Evolutionary conservation across 2,113 vertebrate genomes (phyloP).

Genomic region (Brachionichthys hirsutus): DNA sequence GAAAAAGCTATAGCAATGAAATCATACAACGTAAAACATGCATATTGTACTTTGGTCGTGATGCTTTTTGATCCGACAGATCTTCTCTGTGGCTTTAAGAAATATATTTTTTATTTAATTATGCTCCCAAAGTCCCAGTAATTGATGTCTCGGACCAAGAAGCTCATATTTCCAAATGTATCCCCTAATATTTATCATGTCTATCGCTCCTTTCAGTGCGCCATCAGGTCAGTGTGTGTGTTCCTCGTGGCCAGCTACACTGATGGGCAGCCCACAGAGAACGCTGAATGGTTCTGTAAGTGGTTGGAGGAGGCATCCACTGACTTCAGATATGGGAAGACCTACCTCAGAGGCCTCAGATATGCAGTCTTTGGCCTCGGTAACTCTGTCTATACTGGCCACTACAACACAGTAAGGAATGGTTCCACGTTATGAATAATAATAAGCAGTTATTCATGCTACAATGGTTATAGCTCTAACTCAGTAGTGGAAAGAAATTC

Average conservation of each 20-base stretch:
- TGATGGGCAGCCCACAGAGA: conserved; percentile 84
- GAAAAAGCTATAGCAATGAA: no score
- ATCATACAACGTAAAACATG: no score
- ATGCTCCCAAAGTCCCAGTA: background rate
- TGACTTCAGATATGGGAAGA: conserved; percentile 90
- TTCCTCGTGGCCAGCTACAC: conserved; percentile 92
- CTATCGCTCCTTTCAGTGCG: conserved; percentile 70
- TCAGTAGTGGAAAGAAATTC: background rate
- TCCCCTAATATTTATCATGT: no score
- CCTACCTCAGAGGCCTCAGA: conserved; percentile 85
- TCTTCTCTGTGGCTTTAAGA: background rate
- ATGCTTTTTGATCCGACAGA: no score
- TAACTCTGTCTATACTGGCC: conserved; percentile 83
- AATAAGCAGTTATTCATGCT: background rate
- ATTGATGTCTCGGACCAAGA: no score
- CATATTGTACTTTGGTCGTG: no score
- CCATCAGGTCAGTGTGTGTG: conserved; percentile 80
- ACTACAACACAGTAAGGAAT: conserved; percentile 87
- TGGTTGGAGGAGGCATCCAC: conserved; percentile 90
- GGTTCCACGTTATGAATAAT: background rate
- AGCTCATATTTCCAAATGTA: background rate
- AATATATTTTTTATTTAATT: background rate
- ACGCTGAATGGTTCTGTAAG: conserved; percentile 89
- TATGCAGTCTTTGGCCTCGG: conserved; percentile 91
- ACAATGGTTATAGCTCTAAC: background rate